These are phyloP conservation scores for Littorina saxatilis DNA, from an alignment of 1,140 invertebrate species.

Conservation along the genomic window DNA sequence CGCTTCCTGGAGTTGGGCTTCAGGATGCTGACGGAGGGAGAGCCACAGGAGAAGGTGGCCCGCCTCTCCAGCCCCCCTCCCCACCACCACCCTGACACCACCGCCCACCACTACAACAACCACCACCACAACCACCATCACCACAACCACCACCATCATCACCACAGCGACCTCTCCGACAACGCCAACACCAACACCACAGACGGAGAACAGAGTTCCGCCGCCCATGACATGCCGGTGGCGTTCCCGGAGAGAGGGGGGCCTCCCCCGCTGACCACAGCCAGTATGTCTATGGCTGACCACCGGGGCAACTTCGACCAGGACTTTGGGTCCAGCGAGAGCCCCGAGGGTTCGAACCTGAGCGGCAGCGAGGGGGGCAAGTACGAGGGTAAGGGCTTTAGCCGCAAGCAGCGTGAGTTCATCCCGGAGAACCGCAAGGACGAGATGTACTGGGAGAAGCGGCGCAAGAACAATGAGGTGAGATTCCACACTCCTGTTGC, in stretches of 20 bases:
- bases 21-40: constrained; percentile 38
- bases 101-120: neutral
- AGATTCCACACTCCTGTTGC: no score
- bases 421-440: constrained; percentile 98
- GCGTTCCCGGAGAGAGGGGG: constrained; percentile 26
- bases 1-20: constrained; percentile 36
- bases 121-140: neutral
- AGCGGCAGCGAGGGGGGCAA: constrained; percentile 32
- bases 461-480: constrained; percentile 93
- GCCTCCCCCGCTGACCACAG: constrained; percentile 19
- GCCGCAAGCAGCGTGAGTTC: constrained; percentile 93
- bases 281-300: neutral
- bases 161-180: neutral
- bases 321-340: neutral
- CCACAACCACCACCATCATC: neutral
- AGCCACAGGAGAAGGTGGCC: constrained; percentile 28
- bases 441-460: constrained; percentile 96
- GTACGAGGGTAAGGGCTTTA: constrained; percentile 49
- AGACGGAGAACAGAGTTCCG: neutral
- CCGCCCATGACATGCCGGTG: constrained; percentile 6
- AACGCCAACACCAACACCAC: neutral
- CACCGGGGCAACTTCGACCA: neutral
- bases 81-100: neutral
- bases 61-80: constrained; percentile 15
- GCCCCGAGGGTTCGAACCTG: constrained; percentile 40